Evolutionary conservation across 2,113 vertebrate species (phyloP).

Genomic region (Spheniscus mendiculus): DNA sequence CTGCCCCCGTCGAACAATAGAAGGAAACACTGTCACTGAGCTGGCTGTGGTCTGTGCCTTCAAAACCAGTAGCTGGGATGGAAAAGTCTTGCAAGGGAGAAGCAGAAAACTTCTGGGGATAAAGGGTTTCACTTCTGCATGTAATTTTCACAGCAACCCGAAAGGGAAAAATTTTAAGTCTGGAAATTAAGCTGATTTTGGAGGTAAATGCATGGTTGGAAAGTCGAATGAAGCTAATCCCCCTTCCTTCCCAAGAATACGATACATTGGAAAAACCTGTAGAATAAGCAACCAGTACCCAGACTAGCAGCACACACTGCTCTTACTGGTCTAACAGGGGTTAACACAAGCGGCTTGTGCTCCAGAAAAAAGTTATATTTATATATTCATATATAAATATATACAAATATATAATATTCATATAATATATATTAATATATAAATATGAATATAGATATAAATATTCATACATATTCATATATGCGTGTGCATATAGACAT

Average conservation of each 20-base stretch:
- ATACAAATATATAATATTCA: neutral
- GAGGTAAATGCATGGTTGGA: neutral
- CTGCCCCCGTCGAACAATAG: neutral
- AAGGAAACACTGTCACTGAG: neutral
- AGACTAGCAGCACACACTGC: fast-evolving
- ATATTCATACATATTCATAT: neutral
- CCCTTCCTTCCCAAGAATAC: neutral
- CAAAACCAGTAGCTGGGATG: neutral
- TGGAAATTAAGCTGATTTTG: neutral
- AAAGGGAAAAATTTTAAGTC: neutral
- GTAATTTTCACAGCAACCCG: fast-evolving
- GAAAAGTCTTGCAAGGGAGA: neutral
- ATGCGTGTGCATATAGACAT: neutral
- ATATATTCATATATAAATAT: neutral
- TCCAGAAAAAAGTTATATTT: neutral
- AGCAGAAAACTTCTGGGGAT: neutral
- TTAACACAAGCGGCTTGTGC: neutral
- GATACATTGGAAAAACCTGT: neutral
- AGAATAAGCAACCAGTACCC: neutral
- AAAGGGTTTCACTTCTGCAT: neutral
- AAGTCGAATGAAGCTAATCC: neutral
- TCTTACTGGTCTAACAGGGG: neutral
- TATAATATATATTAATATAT: neutral
- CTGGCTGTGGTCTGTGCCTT: neutral
- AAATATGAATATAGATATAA: too few species aligned